A percentile compares a stretch with the other conserved stretches of the same genome.
Conservation (phyloP, 2,113 vertebrate species). For the Loxodonta africana region DNA sequence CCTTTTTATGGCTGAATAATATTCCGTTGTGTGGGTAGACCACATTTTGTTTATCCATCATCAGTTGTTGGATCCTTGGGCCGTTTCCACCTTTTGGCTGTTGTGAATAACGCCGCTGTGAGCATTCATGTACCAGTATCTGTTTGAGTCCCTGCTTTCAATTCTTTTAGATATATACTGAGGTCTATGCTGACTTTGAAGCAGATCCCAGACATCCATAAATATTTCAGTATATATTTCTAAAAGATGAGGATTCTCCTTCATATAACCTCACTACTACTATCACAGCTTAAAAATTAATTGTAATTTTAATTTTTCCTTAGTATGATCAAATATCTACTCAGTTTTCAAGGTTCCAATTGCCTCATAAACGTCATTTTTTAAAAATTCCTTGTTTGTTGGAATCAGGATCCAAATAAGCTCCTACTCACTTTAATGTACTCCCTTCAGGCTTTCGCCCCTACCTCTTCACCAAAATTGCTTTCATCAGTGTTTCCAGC, state of each 20-base stretch:
- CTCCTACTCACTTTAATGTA: too few relatives aligned
- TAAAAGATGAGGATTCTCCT: neutral
- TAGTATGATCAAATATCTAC: neutral
- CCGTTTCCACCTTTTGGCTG: too few relatives aligned
- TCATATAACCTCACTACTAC: neutral
- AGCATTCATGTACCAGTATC: too few relatives aligned
- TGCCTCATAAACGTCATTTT: neutral
- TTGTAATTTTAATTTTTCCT: neutral
- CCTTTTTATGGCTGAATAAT: too few relatives aligned
- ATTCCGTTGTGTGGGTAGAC: too few relatives aligned
- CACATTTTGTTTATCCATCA: too few relatives aligned
- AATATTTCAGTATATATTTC: neutral
- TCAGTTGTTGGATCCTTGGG: too few relatives aligned
- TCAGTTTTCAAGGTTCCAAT: neutral
- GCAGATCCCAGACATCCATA: neutral
- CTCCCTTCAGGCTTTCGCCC: neutral
- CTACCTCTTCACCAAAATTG: accelerated
- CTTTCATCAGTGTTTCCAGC: neutral
- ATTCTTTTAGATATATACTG: too few relatives aligned
- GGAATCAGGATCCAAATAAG: neutral
- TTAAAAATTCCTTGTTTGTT: neutral
- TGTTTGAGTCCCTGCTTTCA: too few relatives aligned
- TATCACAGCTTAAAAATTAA: neutral
- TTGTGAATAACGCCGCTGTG: too few relatives aligned
- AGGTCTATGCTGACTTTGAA: neutral